These are phyloP conservation scores for Phaenicophaeus curvirostris DNA, from an alignment of 2,797 vertebrate species.

Conservation along the genomic window DNA sequence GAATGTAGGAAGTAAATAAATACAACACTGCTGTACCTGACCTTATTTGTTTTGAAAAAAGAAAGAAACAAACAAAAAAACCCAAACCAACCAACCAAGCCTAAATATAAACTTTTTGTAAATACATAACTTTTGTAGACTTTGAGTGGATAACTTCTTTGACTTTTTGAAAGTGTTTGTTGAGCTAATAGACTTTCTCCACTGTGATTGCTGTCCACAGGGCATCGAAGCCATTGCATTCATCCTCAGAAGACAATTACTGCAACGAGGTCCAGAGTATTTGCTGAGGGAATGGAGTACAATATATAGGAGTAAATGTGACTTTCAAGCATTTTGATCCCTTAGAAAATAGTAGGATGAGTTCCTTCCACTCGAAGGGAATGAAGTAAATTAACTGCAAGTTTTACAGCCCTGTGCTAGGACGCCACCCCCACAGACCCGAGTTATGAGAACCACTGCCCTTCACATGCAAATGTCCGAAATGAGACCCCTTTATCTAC, in stretches of 20 bases:
- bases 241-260: neutral
- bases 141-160: neutral
- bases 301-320: fast-evolving
- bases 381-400: neutral
- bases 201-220: neutral
- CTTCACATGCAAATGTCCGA: neutral
- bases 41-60: neutral
- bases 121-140: neutral
- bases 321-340: neutral
- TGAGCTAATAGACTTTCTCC: neutral
- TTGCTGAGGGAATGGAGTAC: neutral
- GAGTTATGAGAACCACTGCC: neutral
- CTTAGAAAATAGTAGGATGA: neutral
- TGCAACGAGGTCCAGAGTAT: neutral
- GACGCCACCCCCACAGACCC: neutral
- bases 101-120: neutral
- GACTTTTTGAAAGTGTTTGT: neutral
- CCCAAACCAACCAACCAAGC: too few species aligned
- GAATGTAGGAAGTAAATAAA: neutral
- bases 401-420: neutral
- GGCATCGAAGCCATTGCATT: neutral
- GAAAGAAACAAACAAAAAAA: neutral
- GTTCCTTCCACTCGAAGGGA: neutral
- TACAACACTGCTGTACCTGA: neutral
- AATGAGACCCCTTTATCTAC: neutral